Evolutionary conservation across 2,888 invertebrate species (phyloP), one percentile per base, ranked within the genome.

Genomic region (Seira sanloemensis): DNA sequence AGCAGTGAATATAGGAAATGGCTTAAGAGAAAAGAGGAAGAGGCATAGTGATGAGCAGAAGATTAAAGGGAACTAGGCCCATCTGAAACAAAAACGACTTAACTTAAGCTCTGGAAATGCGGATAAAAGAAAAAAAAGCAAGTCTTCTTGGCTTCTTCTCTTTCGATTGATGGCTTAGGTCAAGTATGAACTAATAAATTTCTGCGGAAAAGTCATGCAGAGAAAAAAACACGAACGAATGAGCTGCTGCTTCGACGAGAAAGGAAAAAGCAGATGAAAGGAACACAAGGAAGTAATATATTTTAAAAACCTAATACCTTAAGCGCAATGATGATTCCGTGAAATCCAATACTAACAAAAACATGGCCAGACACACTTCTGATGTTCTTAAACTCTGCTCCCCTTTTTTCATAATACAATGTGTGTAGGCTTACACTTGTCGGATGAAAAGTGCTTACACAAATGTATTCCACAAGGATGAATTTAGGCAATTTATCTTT

Each of bases 311-410:
- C 73, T 83, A 83, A 83, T 78, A 69, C 77, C 78, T 73, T 83
- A 83, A 83, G 77, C 73, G 72, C 83, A 73, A 83, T 83, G 77
- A 83, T 78, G 83, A 83, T 83, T 68, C 68, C 62, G 72, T 75
- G 67, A 26, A 72, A 77, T 58, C 77, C 72, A 46, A 69, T 81
- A 65, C 46, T 66, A 62, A 74, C 19, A 76, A 76, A 25, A 68
- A 18, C 37, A 16, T 69, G n/a, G n/a, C n/a, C n/a, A n/a, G n/a
- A n/a, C n/a, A n/a, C n/a, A n/a, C 50, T 50, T 50, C 50, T 18
- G 12, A 50, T 16, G 2, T 37, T 12, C 37, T 50, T 2, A 2
- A 50, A n/a, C 2, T 18, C 2, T 12, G 16, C 50, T 50, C 50
- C 50, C 50, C n/a, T 50, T 12, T 50, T 7, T 50, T 7, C 50